Base-by-base conservation (phyloP, 2,797 vertebrate genomes). In the Echeneis naucrates region DNA sequence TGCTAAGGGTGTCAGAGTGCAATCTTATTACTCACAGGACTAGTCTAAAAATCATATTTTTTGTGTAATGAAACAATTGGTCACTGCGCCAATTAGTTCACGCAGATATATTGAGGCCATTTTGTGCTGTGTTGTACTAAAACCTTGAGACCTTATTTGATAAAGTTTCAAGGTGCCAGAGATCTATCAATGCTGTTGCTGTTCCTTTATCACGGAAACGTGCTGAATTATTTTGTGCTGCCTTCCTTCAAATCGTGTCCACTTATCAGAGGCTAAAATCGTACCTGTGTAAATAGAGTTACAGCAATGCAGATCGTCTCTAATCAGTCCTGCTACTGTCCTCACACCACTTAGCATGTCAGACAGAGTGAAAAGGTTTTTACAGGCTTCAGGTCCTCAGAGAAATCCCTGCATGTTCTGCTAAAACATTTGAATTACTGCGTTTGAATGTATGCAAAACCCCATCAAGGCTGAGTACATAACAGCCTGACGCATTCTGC, bases 51-150 rank as follows among this genome's bases (percentile, higher is more conserved):
- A n/a, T 21, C 16, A 21, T 19, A 12, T 21, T 3, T 16, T 54
- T n/a, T 63, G 24, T 59, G 16, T 53, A 5, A 8, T 16, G 11
- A 37, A 59, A 47, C 33, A 56, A 55, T 30, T 30, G 6, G 6
- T 6, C 30, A 30, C 3, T 30, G 30, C 30, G 30, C 30, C 30
- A 30, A 30, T 30, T 6, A 19, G n/a, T n/a, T n/a, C n/a, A n/a
- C n/a, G 44, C 73, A 78, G 75, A 83, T 73, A 69, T 60, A 82
- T 74, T 55, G 72, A 79, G 73, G 80, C 75, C 66, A 73, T 72
- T 74, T 72, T 54, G 61, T 60, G 33, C 33, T 65, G 35, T 52
- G 63, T 74, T 51, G 60, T 47, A 45, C 51, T 76, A 57, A 83
- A 88, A 80, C 53, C 61, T 77, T 72, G 71, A 75, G 73, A 64